phyloP scores from a whole-genome alignment of 2,113 vertebrate genomes.

The Aplodontia rufa region DNA sequence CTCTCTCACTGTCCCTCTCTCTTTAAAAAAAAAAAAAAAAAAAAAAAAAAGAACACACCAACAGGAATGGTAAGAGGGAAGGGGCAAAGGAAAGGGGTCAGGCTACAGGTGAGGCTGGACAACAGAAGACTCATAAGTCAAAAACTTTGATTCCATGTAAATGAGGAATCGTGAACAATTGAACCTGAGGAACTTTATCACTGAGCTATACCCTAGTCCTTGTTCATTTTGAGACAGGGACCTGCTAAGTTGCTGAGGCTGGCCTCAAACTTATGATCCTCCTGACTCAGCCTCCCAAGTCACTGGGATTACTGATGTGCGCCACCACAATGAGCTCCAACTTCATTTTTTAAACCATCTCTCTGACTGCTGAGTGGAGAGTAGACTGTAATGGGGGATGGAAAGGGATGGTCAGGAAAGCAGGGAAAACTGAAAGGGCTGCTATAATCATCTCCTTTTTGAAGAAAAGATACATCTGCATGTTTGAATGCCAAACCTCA shows the following conservation, averaged over 20 bases:
- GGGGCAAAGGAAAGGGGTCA: too few relatives aligned
- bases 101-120: background rate
- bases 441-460: background rate
- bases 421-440: background rate
- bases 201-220: background rate
- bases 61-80: background rate
- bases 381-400: background rate
- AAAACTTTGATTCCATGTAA: background rate
- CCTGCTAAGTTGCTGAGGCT: background rate
- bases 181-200: background rate
- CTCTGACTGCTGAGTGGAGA: background rate
- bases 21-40: too few relatives aligned
- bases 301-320: background rate
- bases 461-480: background rate
- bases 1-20: too few relatives aligned
- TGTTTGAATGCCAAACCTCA: conserved; percentile 55
- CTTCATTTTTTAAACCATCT: background rate
- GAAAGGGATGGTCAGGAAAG: too few relatives aligned
- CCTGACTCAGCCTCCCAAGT: background rate
- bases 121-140: background rate
- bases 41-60: background rate
- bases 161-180: background rate
- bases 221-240: background rate
- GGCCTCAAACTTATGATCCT: background rate
- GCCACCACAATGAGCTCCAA: background rate